Base-by-base conservation (phyloP, 2,888 invertebrate genomes). In the Crematogaster levior region DNA sequence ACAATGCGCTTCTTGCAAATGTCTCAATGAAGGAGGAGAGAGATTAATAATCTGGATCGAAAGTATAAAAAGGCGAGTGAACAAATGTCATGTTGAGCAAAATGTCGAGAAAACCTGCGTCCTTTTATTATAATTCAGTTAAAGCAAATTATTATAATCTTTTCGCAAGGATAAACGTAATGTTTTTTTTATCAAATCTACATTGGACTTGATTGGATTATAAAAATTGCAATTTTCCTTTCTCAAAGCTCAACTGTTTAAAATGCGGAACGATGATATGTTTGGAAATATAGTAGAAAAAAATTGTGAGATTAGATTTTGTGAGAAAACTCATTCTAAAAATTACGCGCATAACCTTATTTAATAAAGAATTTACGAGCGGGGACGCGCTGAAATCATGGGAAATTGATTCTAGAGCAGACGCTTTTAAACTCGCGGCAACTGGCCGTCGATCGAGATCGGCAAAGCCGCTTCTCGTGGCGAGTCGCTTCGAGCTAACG, bases 401-500 rank as follows among this genome's bases (percentile, higher is more conserved):
- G 43, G 21, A 77, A 70, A 70, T 70, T 56, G 72, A 70, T 70
- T 43, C n/a, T 56, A 30, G 15, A 68, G 43, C 77, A 77, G 77
- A 63, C 40, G 77, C 30, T 27, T 56, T 70, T 77, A 77, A 77
- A 68, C 40, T 34, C 72, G 18, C 53, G 51, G 30, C 43, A 27
- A 56, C 43, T 43, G 56, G 24, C 53, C 56, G 72, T 77, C 56
- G 80, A 58, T 51, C 75, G 72, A 30, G 27, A 40, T 51, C 27
- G 77, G 60, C 34, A 60, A 80, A 80, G 48, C 60, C 74, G 58
- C 12, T 46, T 74, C 74, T 74, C 37, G 60, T 48, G 80, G 58
- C n/a, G 60, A 72, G 37, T 72, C 73, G 75, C 73, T 58, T 27
- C 80, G 27, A 74, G 58, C 58, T 74, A 80, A 80, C 58, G 70